Percentiles rank a stretch among this genome's conserved stretches.
phyloP scores from a whole-genome alignment of 2,797 vertebrate genomes.

The Cyprinella venusta region DNA sequence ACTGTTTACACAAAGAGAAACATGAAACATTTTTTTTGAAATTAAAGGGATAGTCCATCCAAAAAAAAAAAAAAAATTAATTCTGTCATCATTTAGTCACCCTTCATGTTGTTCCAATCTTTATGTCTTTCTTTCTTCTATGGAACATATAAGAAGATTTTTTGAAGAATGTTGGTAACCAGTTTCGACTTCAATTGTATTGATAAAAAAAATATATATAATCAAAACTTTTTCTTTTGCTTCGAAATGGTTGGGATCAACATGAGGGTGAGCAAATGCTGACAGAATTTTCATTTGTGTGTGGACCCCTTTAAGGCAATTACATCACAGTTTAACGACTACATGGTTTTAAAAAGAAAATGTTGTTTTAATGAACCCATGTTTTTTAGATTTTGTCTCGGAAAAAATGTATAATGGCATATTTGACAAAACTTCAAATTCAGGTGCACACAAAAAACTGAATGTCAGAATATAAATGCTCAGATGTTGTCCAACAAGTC shows the following conservation, averaged over 20 bases:
- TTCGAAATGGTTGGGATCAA: not conserved
- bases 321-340: not conserved
- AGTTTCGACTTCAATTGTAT: not conserved
- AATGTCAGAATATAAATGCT: not conserved
- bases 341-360: not conserved
- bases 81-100: not conserved
- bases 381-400: not conserved
- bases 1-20: slow-evolving; percentile 2
- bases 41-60: not conserved
- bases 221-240: no score
- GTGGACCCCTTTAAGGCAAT: not conserved
- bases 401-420: not conserved
- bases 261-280: not conserved
- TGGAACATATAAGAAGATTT: not conserved
- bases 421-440: slow-evolving; percentile 8
- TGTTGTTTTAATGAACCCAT: not conserved
- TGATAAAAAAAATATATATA: no score
- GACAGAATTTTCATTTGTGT: not conserved
- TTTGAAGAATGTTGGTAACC: not conserved
- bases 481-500: not conserved
- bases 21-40: slow-evolving; percentile 7
- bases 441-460: not conserved
- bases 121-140: not conserved
- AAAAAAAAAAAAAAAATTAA: not conserved
- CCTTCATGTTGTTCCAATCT: not conserved